Evolutionary conservation across 2,888 invertebrate species (phyloP).

Genomic region (Prosopocoilus inquinatus): DNA sequence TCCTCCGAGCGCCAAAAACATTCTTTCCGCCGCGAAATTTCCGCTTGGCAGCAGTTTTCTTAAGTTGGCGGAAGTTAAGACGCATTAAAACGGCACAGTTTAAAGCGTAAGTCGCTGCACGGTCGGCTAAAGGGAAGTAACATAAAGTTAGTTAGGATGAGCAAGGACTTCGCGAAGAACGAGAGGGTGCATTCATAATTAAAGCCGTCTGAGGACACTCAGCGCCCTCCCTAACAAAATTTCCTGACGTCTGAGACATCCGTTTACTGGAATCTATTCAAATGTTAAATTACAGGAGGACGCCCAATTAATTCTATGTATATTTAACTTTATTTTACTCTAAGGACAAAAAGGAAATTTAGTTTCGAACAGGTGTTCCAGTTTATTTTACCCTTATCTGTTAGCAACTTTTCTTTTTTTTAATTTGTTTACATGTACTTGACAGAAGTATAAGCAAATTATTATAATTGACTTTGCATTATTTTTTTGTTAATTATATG

Average conservation of each 20-base stretch:
- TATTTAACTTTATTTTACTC: too few relatives aligned
- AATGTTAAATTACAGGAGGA: too few relatives aligned
- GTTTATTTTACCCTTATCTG: too few relatives aligned
- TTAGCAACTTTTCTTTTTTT: too few relatives aligned
- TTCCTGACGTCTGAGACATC: conserved; percentile 23
- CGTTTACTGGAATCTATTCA: conserved; percentile 20
- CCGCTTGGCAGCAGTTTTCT: conserved; percentile 11
- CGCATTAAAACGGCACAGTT: conserved; percentile 8
- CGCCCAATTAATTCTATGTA: too few relatives aligned
- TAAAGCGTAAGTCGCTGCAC: conserved; percentile 17
- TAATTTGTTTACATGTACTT: too few relatives aligned
- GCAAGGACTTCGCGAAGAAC: conserved; percentile 25
- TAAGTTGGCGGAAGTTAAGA: conserved; percentile 16
- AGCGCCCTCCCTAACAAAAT: conserved; percentile 23
- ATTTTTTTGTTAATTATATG: too few relatives aligned
- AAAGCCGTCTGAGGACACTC: conserved; percentile 29
- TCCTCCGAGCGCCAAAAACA: not conserved
- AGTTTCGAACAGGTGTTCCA: too few relatives aligned
- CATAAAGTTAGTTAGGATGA: conserved; percentile 27
- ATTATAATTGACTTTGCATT: too few relatives aligned
- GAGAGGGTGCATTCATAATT: conserved; percentile 37
- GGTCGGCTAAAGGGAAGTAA: conserved; percentile 17
- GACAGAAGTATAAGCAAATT: too few relatives aligned
- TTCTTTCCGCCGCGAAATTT: conserved; percentile 9
- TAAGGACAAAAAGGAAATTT: too few relatives aligned